phyloP scores from a whole-genome alignment of 2,888 invertebrate species.

The Latheticus oryzae region DNA sequence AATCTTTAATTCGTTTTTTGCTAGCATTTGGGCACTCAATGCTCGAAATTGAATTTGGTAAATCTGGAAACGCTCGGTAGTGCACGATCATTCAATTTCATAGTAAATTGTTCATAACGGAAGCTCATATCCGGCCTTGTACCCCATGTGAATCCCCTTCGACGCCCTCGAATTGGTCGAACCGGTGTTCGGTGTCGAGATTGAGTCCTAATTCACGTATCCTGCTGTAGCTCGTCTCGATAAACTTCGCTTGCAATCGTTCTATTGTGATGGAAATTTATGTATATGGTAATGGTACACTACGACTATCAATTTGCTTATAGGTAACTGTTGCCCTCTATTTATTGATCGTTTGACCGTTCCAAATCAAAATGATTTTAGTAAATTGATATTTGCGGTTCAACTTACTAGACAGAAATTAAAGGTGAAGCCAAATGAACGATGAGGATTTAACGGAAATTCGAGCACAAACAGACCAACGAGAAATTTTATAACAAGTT shows the following conservation, averaged over 20 bases:
- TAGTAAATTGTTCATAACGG: slow-evolving; percentile 85
- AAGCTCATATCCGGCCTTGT: slow-evolving; percentile 83
- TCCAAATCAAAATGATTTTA: slow-evolving; percentile 16
- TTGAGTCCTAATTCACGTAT: slow-evolving; percentile 49
- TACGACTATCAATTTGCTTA: slow-evolving; percentile 25
- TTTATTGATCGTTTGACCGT: slow-evolving; percentile 8
- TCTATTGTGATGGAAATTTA: slow-evolving; percentile 33
- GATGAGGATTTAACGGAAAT: slow-evolving; percentile 2
- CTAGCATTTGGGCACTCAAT: slow-evolving; percentile 46
- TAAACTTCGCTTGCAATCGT: slow-evolving; percentile 1
- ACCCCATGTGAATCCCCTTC: slow-evolving; percentile 42
- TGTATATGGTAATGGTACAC: slow-evolving; percentile 20
- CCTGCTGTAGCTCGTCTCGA: slow-evolving; percentile 40
- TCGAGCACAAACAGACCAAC: slow-evolving; percentile 18
- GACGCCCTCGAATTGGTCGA: slow-evolving; percentile 37
- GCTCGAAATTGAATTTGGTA: slow-evolving; percentile 44
- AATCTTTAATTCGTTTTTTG: too few relatives aligned
- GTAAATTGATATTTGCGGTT: slow-evolving; percentile 33
- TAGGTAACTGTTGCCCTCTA: slow-evolving; percentile 25
- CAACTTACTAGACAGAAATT: not conserved
- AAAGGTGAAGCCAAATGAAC: slow-evolving; percentile 3
- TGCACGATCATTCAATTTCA: slow-evolving; percentile 63
- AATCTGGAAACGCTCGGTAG: slow-evolving; percentile 42
- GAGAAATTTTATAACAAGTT: too few relatives aligned
- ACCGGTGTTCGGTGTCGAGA: slow-evolving; percentile 37